phyloP scores from a whole-genome alignment of 2,113 vertebrate genomes.

The Mesembrinibis cayennensis region DNA sequence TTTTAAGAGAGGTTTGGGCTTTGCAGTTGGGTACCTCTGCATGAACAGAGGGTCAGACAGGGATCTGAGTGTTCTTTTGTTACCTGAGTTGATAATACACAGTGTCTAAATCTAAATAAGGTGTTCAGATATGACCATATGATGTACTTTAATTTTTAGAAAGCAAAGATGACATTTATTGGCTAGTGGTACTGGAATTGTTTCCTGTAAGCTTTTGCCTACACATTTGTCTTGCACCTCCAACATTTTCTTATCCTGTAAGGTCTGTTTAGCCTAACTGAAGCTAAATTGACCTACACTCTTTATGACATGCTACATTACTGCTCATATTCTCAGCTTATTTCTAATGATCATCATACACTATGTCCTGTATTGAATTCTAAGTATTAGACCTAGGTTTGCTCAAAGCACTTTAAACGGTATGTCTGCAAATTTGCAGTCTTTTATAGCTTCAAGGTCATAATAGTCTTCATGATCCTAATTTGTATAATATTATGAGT shows the following conservation, averaged over 20 bases:
- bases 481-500: conserved; percentile 29
- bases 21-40: not conserved
- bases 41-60: not conserved
- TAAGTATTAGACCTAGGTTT: conserved; percentile 15
- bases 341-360: conserved; percentile 13
- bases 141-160: not conserved
- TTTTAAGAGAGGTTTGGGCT: not conserved
- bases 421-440: conserved; percentile 42
- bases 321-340: not conserved
- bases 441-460: conserved; percentile 40
- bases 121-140: not conserved
- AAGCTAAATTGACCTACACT: not conserved
- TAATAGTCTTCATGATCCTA: conserved; percentile 34
- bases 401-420: conserved; percentile 36
- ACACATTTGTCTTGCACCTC: not conserved
- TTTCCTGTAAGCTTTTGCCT: not conserved
- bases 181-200: not conserved
- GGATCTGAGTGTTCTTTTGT: not conserved
- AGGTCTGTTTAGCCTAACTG: not conserved
- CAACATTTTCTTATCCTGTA: not conserved
- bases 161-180: not conserved
- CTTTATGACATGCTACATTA: not conserved
- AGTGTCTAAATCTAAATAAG: not conserved
- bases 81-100: not conserved
- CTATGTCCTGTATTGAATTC: conserved; percentile 34